Base-by-base conservation (phyloP, 2,797 vertebrate species). In the Myotis planiceps region DNA sequence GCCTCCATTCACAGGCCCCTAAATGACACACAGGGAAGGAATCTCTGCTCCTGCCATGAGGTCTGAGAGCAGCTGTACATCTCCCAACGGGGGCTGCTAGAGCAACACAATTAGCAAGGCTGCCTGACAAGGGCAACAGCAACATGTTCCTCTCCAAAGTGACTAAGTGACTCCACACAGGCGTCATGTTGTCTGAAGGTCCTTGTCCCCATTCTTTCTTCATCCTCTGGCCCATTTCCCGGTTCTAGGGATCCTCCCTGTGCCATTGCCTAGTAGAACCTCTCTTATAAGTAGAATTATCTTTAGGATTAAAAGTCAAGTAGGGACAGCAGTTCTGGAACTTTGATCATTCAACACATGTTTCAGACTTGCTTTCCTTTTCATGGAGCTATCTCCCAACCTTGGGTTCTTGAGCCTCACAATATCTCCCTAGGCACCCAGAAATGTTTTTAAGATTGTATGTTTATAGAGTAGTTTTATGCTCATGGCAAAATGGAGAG, bases 21-120 rank as follows among this genome's bases (percentile, higher is more conserved):
- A 49, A 53, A 47, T 94, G 53, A 93, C 90, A 95, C 90, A 86
- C 37, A n/a, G 14, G 58, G 71, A 92, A 90, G 47, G 85, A 94
- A 90, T 85, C 76, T 92, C 92, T 23, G 49, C 21, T n/a, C 32
- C 42, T 85, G 60, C 42, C 25, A 19, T 8, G 51, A 68, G 18
- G 21, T 55, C 58, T 60, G 34, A 68, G 58, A 82, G 39, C 81
- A 92, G 80, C 45, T 71, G 72, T 6, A 29, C 8, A 5, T 72
- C 72, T 95, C 87, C 71, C 87, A 92, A 13, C 37, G 42, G 29
- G 71, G 37, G 49, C 58, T 34, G 29, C 60, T 25, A 0, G 10
- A 32, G 45, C 15, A 42, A n/a, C 1, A 25, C 6, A 3, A 15
- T 25, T 6, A 71, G 49, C 86, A 39, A 47, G 23, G n/a, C 68